Evolutionary conservation across 2,888 invertebrate species (phyloP).

Genomic region (Limnephilus lunatus): DNA sequence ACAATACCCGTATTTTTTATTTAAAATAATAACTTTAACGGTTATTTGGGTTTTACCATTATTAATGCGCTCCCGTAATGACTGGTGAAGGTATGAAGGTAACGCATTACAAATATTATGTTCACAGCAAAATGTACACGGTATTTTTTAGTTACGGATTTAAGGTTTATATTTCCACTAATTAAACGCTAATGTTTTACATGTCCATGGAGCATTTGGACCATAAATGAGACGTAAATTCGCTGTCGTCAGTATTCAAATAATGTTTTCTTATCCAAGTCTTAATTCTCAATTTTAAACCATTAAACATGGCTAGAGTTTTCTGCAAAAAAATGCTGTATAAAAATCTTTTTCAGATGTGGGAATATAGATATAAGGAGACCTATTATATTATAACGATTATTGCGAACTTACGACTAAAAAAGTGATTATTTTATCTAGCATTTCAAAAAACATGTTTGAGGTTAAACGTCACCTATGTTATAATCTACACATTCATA

Average conservation of each 20-base stretch:
- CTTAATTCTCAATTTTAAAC: neutral
- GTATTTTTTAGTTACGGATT: neutral
- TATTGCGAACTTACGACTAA: neutral
- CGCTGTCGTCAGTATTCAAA: neutral
- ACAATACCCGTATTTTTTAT: constrained; percentile 49
- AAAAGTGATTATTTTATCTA: neutral
- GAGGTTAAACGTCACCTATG: no score
- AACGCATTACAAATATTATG: constrained; percentile 10
- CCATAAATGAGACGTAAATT: neutral
- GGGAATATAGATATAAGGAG: neutral
- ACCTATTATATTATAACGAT: neutral
- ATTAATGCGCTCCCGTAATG: constrained; percentile 43
- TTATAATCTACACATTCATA: no score
- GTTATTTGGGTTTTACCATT: constrained; percentile 31
- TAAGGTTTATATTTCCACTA: neutral
- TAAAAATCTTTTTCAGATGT: neutral
- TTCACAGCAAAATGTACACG: neutral
- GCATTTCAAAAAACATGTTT: no score
- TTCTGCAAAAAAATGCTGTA: neutral
- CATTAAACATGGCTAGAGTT: no score
- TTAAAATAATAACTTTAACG: constrained; percentile 45
- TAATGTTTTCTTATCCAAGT: neutral
- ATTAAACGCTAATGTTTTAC: neutral
- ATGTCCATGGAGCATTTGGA: neutral
- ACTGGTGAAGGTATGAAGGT: neutral